Evolutionary conservation across 2,888 invertebrate species (phyloP).

Genomic region (Pollenia griseotomentosa): DNA sequence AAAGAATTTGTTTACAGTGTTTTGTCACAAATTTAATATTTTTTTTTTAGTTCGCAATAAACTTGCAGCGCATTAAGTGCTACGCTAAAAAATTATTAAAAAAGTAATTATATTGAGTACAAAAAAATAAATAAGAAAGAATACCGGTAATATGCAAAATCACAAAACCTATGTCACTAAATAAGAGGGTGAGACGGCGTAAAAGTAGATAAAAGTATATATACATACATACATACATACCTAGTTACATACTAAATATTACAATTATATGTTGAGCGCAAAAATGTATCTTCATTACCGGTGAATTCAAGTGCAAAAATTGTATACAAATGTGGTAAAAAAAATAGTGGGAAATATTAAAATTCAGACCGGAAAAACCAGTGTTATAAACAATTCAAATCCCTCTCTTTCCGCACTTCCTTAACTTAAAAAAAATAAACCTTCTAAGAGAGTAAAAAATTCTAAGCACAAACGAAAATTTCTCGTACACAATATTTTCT

Average conservation of each 20-base stretch:
- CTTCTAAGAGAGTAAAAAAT: constrained; percentile 37
- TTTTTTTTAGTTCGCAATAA: constrained; percentile 57
- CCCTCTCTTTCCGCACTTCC: not conserved
- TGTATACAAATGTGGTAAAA: not conserved
- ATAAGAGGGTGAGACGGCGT: constrained; percentile 31
- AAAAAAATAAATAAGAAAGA: not conserved
- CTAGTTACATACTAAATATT: not conserved
- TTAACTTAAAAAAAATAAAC: constrained; percentile 4
- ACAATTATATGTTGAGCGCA: not conserved
- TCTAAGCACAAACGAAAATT: not conserved
- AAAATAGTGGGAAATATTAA: constrained; percentile 53
- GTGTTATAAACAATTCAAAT: not conserved
- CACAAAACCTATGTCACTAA: constrained; percentile 48
- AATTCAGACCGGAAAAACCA: constrained; percentile 12
- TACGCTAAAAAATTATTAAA: constrained; percentile 30
- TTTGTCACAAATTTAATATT: constrained; percentile 17
- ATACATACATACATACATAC: not conserved
- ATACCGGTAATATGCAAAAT: constrained; percentile 4
- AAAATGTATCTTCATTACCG: constrained; percentile 51
- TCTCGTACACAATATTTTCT: constrained; percentile 21
- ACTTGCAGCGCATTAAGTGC: constrained; percentile 61
- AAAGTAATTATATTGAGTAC: not conserved
- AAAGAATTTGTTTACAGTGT: constrained; percentile 23
- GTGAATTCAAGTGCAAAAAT: constrained; percentile 34
- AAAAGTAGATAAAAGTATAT: not conserved